These are phyloP conservation scores for Galerucella calmariensis DNA, from an alignment of 2,888 invertebrate species.

Conservation along the genomic window DNA sequence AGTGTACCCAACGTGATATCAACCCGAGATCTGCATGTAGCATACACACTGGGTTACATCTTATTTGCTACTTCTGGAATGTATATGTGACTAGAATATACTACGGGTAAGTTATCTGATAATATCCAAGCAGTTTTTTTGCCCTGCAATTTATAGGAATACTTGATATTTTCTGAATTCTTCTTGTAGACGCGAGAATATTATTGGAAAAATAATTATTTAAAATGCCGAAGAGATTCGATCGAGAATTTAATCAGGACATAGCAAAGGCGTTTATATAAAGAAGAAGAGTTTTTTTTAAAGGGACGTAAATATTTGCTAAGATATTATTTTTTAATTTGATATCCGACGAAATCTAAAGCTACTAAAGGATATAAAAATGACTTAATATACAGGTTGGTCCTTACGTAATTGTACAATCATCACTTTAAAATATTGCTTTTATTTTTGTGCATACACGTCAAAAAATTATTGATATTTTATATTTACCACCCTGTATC, in stretches of 20 bases:
- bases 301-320: no score
- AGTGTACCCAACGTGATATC: conserved; percentile 38
- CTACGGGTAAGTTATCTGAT: conserved; percentile 56
- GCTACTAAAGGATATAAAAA: not conserved
- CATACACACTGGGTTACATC: conserved; percentile 59
- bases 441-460: no score
- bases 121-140: conserved; percentile 47
- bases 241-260: conserved; percentile 13
- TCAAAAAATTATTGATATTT: no score
- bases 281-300: no score
- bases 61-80: conserved; percentile 57
- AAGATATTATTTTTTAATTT: no score
- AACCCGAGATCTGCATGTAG: conserved; percentile 43
- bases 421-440: not conserved
- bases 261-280: not conserved
- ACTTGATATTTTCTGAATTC: conserved; percentile 47
- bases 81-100: conserved; percentile 53
- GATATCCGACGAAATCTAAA: no score
- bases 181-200: conserved; percentile 22
- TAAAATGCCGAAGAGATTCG: conserved; percentile 13
- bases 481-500: no score
- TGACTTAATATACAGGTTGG: not conserved
- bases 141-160: conserved; percentile 46
- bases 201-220: conserved; percentile 32
- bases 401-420: not conserved